These are phyloP conservation scores for Conger conger DNA, from an alignment of 2,113 vertebrate species.

Conservation along the genomic window DNA sequence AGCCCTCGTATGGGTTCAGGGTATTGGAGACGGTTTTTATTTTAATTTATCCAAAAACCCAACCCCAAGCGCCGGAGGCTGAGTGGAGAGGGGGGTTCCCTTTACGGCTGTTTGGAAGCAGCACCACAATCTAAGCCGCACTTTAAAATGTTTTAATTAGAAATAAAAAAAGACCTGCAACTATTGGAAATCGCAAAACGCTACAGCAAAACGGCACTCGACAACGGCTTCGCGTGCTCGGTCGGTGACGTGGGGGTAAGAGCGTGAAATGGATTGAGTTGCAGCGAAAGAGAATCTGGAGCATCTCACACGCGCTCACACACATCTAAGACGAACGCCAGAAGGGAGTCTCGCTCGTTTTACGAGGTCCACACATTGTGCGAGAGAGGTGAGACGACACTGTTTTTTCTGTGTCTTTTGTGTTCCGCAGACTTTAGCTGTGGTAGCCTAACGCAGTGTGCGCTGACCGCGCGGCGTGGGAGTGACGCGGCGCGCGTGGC, in stretches of 20 bases:
- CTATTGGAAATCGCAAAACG: constrained; percentile 7
- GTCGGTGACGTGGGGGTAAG: constrained; percentile 5
- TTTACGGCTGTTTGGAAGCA: neutral
- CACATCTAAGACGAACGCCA: neutral
- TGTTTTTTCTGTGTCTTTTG: neutral
- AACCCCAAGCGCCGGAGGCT: neutral
- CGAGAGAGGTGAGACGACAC: constrained; percentile 19
- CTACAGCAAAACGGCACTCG: constrained; percentile 5
- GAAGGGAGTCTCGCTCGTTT: neutral
- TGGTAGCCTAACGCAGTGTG: neutral
- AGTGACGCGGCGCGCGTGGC: neutral
- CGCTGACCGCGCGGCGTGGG: neutral
- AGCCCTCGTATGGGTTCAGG: neutral
- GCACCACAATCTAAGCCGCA: neutral
- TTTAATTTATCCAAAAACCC: neutral
- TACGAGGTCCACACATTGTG: neutral
- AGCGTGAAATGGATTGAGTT: constrained; percentile 32
- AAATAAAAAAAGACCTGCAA: neutral
- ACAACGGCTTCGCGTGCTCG: constrained; percentile 24
- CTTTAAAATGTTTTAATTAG: neutral
- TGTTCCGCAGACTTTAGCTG: neutral
- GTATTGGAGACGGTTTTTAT: neutral
- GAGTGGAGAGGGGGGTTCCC: neutral
- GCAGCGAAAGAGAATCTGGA: constrained; percentile 6
- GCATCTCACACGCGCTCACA: neutral